Evolutionary conservation across 1,140 invertebrate genomes (phyloP).

Genomic region (Drosophila pallidifrons): DNA sequence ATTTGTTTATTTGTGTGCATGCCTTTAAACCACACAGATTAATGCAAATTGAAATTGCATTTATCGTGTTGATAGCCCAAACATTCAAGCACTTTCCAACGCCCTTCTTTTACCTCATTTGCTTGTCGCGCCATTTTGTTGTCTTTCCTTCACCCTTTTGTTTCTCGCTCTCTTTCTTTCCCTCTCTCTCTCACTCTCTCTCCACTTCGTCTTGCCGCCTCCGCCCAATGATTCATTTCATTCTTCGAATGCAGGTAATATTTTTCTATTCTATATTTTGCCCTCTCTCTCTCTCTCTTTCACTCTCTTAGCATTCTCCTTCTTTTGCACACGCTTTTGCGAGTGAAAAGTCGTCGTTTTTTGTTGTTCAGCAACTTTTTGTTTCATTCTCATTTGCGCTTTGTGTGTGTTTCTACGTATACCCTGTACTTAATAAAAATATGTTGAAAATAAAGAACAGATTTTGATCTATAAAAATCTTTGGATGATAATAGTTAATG

Average conservation of each 20-base stretch:
- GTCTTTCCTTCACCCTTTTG: neutral
- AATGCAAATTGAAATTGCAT: slow-evolving; percentile 65
- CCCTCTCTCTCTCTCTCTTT: neutral
- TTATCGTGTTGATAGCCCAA: slow-evolving; percentile 44
- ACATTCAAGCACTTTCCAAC: slow-evolving; percentile 19
- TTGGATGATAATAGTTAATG: no score
- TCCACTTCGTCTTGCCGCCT: neutral
- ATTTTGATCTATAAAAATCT: neutral
- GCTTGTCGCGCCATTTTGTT: slow-evolving; percentile 28
- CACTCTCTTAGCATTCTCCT: neutral
- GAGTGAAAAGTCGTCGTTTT: neutral
- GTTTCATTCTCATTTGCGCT: slow-evolving; percentile 34
- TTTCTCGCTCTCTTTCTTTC: neutral
- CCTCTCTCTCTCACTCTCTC: neutral
- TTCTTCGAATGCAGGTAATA: slow-evolving; percentile 58
- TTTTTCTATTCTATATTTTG: slow-evolving; percentile 16
- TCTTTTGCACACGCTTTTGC: neutral
- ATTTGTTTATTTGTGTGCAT: slow-evolving; percentile 19
- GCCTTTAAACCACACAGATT: slow-evolving; percentile 47
- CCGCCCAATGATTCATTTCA: slow-evolving; percentile 63
- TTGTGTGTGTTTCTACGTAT: slow-evolving; percentile 14
- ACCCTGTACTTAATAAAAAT: neutral
- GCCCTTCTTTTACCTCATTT: neutral
- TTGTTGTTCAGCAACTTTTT: slow-evolving; percentile 18
- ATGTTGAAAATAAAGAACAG: neutral